These are phyloP conservation scores for Apistogramma diplotaenia DNA, from an alignment of 2,113 vertebrate genomes.

Conservation along the genomic window DNA sequence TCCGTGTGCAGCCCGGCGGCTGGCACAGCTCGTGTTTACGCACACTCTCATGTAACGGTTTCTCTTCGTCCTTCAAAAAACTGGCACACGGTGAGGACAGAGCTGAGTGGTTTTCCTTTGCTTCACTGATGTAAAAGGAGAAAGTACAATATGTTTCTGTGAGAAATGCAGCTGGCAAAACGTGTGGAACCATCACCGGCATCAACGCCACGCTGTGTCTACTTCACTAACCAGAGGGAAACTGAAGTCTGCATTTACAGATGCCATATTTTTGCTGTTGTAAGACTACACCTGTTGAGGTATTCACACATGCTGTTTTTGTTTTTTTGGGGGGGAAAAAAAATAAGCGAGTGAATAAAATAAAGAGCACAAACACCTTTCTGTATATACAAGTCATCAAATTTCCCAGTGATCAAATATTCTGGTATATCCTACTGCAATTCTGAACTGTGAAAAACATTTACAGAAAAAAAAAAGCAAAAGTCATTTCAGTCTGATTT, in stretches of 20 bases:
- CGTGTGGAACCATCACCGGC: conserved; percentile 12
- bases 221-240: neutral
- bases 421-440: neutral
- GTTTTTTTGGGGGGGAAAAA: neutral
- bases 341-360: neutral
- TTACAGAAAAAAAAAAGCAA: neutral
- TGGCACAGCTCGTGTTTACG: conserved; percentile 60
- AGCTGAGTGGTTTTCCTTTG: conserved; percentile 21
- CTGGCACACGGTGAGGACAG: conserved; percentile 52
- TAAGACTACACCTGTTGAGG: conserved; percentile 35
- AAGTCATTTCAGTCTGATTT: conserved; percentile 2
- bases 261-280: neutral
- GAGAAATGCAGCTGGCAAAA: conserved; percentile 13
- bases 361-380: neutral
- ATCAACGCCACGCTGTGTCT: conserved; percentile 1
- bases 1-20: conserved; percentile 37
- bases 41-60: conserved; percentile 57
- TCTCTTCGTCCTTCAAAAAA: conserved; percentile 51
- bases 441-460: neutral
- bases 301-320: conserved; percentile 6
- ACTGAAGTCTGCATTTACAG: neutral
- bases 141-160: conserved; percentile 14
- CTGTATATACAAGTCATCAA: conserved; percentile 10
- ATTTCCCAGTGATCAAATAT: neutral
- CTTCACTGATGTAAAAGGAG: conserved; percentile 35